phyloP scores from a whole-genome alignment of 2,113 vertebrate genomes.

The Urocynchramus pylzowi region DNA sequence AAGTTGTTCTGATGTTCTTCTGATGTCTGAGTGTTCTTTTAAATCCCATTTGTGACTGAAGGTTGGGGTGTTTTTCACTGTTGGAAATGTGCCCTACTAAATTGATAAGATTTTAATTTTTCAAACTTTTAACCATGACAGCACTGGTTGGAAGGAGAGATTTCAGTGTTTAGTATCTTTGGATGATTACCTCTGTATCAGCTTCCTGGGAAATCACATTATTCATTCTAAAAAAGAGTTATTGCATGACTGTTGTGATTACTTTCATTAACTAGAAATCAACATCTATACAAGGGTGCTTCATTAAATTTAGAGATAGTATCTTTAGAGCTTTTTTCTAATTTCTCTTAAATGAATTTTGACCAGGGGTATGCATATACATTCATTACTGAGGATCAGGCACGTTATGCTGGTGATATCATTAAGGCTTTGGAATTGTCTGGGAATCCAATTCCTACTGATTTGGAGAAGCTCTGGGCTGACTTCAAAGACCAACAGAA shows the following conservation, averaged over 20 bases:
- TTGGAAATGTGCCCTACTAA: background rate
- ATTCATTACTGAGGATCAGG: conserved; percentile 96
- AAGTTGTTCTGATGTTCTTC: background rate
- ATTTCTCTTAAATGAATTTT: background rate
- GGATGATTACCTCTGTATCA: background rate
- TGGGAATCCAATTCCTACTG: conserved; percentile 82
- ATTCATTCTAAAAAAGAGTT: background rate
- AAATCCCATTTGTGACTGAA: background rate
- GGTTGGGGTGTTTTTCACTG: background rate
- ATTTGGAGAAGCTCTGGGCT: conserved; percentile 92
- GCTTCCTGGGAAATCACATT: background rate
- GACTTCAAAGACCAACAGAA: conserved; percentile 98
- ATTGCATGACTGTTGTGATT: background rate
- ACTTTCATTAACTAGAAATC: background rate
- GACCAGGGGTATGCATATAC: conserved; percentile 91
- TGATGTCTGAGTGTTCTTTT: background rate
- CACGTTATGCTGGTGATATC: conserved; percentile 93
- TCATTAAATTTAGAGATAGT: background rate
- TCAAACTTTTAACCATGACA: background rate
- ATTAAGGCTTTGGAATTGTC: conserved; percentile 96
- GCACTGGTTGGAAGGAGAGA: background rate
- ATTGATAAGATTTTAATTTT: background rate
- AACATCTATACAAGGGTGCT: background rate
- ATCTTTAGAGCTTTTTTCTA: background rate
- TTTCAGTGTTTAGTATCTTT: background rate